These are phyloP conservation scores for Spodoptera exigua DNA, from an alignment of 2,888 invertebrate genomes.

Conservation along the genomic window DNA sequence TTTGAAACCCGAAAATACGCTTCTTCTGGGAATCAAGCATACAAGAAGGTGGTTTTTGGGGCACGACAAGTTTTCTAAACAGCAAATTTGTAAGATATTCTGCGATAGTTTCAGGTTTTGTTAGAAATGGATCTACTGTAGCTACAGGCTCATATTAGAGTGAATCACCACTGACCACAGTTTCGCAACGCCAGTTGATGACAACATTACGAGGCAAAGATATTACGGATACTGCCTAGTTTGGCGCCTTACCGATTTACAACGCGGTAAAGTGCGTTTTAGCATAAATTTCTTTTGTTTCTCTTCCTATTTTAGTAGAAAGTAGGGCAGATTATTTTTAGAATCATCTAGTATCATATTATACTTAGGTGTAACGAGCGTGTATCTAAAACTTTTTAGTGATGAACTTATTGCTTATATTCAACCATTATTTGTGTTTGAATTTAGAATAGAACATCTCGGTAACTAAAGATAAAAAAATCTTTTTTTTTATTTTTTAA, in stretches of 20 bases:
- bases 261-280: slow-evolving; percentile 27
- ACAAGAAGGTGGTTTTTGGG: too few species aligned
- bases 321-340: slow-evolving; percentile 16
- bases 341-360: neutral
- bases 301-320: slow-evolving; percentile 26
- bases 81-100: neutral
- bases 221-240: slow-evolving; percentile 39
- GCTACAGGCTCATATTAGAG: slow-evolving; percentile 23
- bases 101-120: slow-evolving; percentile 8
- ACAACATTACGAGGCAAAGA: slow-evolving; percentile 49
- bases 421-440: too few species aligned
- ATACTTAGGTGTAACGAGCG: neutral
- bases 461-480: too few species aligned
- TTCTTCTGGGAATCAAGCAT: too few species aligned
- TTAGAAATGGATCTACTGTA: slow-evolving; percentile 34
- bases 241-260: slow-evolving; percentile 32
- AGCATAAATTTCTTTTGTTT: slow-evolving; percentile 30
- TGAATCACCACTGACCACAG: slow-evolving; percentile 58
- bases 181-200: slow-evolving; percentile 51
- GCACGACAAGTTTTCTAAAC: neutral
- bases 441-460: too few species aligned
- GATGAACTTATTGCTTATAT: too few species aligned
- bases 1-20: too few species aligned
- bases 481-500: too few species aligned
- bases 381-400: neutral